Evolutionary conservation across 2,113 vertebrate species (phyloP), one percentile per base, ranked within the genome.

Genomic region (Hirundichthys speculiger): DNA sequence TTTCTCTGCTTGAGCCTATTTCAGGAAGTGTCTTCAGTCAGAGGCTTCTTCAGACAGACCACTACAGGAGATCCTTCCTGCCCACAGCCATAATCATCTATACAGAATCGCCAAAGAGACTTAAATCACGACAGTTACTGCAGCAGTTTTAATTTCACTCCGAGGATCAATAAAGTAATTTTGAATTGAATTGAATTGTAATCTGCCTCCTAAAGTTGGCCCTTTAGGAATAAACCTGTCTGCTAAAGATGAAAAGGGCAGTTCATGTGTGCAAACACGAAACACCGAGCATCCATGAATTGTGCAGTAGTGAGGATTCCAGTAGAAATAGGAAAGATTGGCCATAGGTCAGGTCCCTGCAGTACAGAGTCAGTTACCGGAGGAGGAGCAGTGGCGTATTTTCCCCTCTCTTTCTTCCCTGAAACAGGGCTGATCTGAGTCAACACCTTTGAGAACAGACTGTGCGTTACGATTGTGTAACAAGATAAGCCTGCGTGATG

Each of bases 381-480:
- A 70, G 77, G 79, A 64, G 65, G 62, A 61, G 45, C 71, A 2
- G 42, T 16, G 13, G 54, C 47, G 80, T 83, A 9, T 25, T 84
- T 88, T 62, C 84, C 86, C 81, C 30, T 49, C 42, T 56, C 46
- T 51, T 53, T 13, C 77, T 88, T 88, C 64, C 82, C 75, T 82
- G 87, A 86, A 88, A 72, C 49, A 20, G 45, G 49, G 4, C 52
- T 1, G 30, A 43, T 84, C 47, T 88, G 86, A 86, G 53, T 86
- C 86, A 86, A 62, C 75, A 45, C 43, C 58, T 76, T 69, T 79
- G 27, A 82, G 64, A 74, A 81, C 13, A 58, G 4, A 10, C 46
- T 40, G 18, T 39, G 20, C 18, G 11, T 51, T n/a, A 3, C 64
- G 56, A 83, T 80, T 71, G 57, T 70, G 79, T 1, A 81, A 77